Conservation (phyloP, 2,888 invertebrate species). For the Zhuqinia jingwanae region DNA sequence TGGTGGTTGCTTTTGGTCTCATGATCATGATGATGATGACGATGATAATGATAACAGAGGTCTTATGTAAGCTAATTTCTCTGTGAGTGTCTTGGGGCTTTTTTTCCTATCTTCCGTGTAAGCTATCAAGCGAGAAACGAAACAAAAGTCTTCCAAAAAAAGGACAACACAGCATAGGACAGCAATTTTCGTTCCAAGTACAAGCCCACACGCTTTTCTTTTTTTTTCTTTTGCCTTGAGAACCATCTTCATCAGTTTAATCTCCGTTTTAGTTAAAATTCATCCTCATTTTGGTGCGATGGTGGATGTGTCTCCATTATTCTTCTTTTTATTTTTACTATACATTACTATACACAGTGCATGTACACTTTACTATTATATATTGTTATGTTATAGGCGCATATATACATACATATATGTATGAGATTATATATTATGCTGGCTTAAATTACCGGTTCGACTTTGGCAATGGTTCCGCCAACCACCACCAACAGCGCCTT, state of each 20-base stretch:
- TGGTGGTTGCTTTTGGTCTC: background rate
- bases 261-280: conserved; percentile 24
- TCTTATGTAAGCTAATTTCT: conserved; percentile 14
- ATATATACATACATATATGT: too few species aligned
- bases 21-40: conserved; percentile 32
- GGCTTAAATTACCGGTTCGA: conserved; percentile 20
- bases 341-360: too few species aligned
- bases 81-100: background rate
- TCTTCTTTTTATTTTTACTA: background rate
- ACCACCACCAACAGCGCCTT: background rate
- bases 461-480: conserved; percentile 24
- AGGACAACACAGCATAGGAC: conserved; percentile 11
- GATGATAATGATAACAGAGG: too few species aligned
- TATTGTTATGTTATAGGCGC: too few species aligned
- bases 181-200: conserved; percentile 5
- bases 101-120: background rate
- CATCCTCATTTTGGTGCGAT: background rate
- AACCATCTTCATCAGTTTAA: conserved; percentile 20
- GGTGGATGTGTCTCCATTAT: background rate
- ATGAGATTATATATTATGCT: conserved; percentile 18
- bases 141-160: conserved; percentile 2
- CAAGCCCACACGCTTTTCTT: background rate
- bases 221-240: background rate
- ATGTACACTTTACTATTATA: too few species aligned
- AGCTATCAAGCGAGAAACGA: background rate